Conservation (phyloP, 2,888 invertebrate species). For the Brachyopa scutellaris region DNA sequence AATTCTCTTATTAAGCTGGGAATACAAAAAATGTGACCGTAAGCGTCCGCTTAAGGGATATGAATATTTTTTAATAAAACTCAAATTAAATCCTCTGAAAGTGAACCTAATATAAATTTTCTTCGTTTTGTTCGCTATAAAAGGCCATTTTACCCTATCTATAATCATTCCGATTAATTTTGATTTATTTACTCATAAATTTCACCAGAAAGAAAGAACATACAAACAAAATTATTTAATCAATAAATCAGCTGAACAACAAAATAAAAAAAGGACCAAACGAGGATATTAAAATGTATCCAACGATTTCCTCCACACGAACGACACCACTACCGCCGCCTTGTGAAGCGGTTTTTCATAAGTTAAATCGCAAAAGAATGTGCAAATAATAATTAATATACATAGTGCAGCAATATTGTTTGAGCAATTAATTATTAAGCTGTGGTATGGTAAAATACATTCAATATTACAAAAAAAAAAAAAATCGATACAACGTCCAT, state of each 20-base stretch:
- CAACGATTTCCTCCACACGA: constrained; percentile 1
- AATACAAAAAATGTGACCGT: no score
- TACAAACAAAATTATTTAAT: constrained; percentile 36
- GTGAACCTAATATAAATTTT: background rate
- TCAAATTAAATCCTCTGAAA: background rate
- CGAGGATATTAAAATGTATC: constrained; percentile 24
- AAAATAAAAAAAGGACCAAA: constrained; percentile 12
- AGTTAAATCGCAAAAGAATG: background rate
- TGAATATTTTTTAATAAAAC: no score
- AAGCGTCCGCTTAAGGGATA: no score
- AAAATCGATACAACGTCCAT: background rate
- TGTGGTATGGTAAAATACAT: constrained; percentile 11
- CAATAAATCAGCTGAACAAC: constrained; percentile 35
- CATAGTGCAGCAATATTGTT: constrained; percentile 12
- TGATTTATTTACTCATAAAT: constrained; percentile 45
- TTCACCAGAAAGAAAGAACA: constrained; percentile 7
- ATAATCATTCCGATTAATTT: constrained; percentile 15
- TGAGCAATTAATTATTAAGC: constrained; percentile 31
- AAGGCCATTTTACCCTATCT: background rate
- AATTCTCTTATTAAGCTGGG: no score
- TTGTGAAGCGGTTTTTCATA: background rate
- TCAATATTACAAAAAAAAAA: no score
- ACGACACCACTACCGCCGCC: background rate
- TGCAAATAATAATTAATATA: constrained; percentile 1
- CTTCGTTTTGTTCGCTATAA: background rate